Evolutionary conservation across 2,113 vertebrate species (phyloP), one percentile per base, ranked within the genome.

Genomic region (Elephas maximus): DNA sequence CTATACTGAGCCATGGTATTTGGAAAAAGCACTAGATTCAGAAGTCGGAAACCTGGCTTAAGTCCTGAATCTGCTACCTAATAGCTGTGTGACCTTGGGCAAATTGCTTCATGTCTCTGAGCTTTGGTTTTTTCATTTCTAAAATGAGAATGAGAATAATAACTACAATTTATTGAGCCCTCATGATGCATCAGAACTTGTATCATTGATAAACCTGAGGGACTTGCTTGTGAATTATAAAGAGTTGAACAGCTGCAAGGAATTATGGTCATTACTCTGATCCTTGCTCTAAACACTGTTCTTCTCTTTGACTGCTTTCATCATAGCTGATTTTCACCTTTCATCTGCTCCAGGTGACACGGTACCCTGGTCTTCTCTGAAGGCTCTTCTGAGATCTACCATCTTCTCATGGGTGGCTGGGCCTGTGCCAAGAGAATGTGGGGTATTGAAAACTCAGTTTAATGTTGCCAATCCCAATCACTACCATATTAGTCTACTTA

Each of bases 341-440:
- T 87, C 26, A 28, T 81, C 45, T 91, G 83, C 51, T 95, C 30
- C 57, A 88, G 65, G 65, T 26, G n/a, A 63, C 69, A 73, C 14
- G 9, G 60, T 26, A 41, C 48, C 3, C 90, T 37, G 30, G 44
- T 37, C 37, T 85, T 91, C 76, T 74, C 45, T 89, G 67, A 91
- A 71, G 6, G 53, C 24, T 89, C 44, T 91, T 93, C 73, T 41
- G n/a, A 37, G 33, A 8, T 88, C 78, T 81, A 74, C 30, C 37
- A n/a, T 94, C 26, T 90, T 76, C 28, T 97, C 24, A 63, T 62
- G 76, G 73, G 57, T 82, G 87, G 63, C 37, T 76, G 45, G 69
- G 45, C 9, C n/a, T 83, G 69, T 94, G n/a, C 53, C 88, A 93
- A 77, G 51, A 95, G 88, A 88, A 92, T 23, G 8, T 77, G 74